Conservation (phyloP, 2,888 invertebrate genomes). For the Eurytoma californica region DNA sequence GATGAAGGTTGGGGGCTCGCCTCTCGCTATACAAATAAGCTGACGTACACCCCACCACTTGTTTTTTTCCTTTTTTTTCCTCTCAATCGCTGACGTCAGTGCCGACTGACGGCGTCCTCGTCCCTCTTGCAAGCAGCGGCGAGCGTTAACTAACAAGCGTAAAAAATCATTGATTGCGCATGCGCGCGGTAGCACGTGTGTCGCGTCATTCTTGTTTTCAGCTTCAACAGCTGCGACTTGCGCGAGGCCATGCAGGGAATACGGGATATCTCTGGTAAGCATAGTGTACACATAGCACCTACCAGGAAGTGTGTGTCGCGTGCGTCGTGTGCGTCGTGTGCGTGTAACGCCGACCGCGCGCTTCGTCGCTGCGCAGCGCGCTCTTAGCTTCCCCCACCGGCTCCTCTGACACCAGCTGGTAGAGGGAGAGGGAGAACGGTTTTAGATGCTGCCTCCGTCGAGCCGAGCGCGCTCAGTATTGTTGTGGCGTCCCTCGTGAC, state of each 20-base stretch:
- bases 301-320: no score
- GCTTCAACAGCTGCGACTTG: no score
- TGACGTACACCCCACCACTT: conserved; percentile 4
- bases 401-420: no score
- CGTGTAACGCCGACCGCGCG: no score
- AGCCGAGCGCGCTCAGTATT: conserved; percentile 34
- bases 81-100: background rate
- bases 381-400: no score
- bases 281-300: no score
- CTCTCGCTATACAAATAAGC: conserved; percentile 39
- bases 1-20: conserved; percentile 46
- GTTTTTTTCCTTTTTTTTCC: background rate
- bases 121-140: background rate
- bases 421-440: background rate
- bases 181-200: background rate
- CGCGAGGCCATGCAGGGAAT: no score
- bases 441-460: conserved; percentile 22
- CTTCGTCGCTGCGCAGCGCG: no score
- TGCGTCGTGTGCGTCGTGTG: no score
- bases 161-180: background rate
- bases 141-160: background rate
- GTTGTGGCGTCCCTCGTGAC: background rate
- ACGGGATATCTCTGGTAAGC: no score
- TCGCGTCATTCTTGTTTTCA: no score
- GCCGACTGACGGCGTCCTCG: background rate